Conservation (phyloP, 2,113 vertebrate species). For the Ariopsis seemanni region DNA sequence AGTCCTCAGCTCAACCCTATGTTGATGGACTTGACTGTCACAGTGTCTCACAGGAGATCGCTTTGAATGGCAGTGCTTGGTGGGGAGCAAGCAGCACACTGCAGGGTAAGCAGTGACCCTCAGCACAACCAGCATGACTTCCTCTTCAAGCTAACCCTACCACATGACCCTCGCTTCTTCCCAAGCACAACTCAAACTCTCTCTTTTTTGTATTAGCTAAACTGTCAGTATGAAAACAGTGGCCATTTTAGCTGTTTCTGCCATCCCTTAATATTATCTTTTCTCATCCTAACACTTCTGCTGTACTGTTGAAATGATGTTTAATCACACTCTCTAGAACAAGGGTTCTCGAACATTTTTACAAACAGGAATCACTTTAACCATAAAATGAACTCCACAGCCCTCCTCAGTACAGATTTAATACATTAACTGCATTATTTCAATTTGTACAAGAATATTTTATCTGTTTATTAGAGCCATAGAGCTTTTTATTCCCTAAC, state of each 20-base stretch:
- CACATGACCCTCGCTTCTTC: conserved; percentile 8
- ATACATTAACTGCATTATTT: background rate
- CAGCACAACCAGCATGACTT: conserved; percentile 3
- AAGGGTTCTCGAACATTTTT: background rate
- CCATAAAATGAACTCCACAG: background rate
- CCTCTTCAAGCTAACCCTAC: conserved; percentile 12
- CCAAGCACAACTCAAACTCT: background rate
- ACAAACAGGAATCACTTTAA: background rate
- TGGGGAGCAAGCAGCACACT: background rate
- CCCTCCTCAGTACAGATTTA: background rate
- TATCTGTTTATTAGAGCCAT: background rate
- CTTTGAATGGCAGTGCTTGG: conserved; percentile 50
- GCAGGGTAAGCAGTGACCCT: conserved; percentile 35
- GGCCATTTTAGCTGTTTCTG: conserved; percentile 29
- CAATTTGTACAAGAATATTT: background rate
- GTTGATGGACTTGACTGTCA: conserved; percentile 58
- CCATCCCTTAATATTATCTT: conserved; percentile 33
- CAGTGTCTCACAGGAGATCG: conserved; percentile 45
- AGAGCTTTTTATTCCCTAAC: background rate
- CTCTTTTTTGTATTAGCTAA: conserved; percentile 34
- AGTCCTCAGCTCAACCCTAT: conserved; percentile 45
- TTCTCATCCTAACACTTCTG: conserved; percentile 30
- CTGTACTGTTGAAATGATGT: conserved; percentile 11
- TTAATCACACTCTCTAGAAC: background rate
- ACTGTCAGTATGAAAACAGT: conserved; percentile 33